Evolutionary conservation across 1,140 invertebrate species (phyloP), one percentile per base, ranked within the genome.

Genomic region (Drosophila pandora): DNA sequence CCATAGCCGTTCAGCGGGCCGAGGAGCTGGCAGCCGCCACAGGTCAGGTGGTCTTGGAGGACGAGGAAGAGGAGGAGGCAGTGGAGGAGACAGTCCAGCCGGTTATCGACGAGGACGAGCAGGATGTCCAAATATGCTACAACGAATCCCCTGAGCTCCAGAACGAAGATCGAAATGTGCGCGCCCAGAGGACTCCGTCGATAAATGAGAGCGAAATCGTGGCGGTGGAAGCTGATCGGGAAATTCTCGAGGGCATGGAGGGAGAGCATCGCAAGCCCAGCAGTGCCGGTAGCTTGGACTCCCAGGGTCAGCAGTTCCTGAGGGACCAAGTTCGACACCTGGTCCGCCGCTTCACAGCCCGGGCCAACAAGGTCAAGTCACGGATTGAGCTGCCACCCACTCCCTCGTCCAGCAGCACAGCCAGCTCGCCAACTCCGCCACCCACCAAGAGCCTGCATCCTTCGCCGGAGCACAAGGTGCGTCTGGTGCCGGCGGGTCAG

Each of bases 351-450:
- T 95, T 95, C 68, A 93, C 93, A 0, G 92, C 93, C 9, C 88
- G 94, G 22, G 93, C 94, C 4, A 92, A 93, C 62, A 92, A 93
- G 56, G 92, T 94, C 0, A 93, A 93, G 76, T 92, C 93, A 37
- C 90, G 93, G 39, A 92, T 95, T 8, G 93, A 94, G 54, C 89
- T 94, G 30, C 94, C 94, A 0, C 94, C 94, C 6, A 95, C 94
- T 4, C 94, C 94, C 1, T 94, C 94, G 2, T 93, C 93, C 6
- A 91, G 92, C 47, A 85, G 76, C 41, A 67, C 63, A 21, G 91
- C 93, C 61, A 92, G 93, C 61, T 83, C 89, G 1, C 90, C 89
- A 49, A 80, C 90, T 12, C 85, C 88, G 1, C 84, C 81, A 17
- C 71, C 74, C 5, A 59, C 72, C 30, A 83, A 90, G 62, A 87